Evolutionary conservation across 2,888 invertebrate genomes (phyloP), one percentile per base, ranked within the genome.

Genomic region (Rhagium mordax): DNA sequence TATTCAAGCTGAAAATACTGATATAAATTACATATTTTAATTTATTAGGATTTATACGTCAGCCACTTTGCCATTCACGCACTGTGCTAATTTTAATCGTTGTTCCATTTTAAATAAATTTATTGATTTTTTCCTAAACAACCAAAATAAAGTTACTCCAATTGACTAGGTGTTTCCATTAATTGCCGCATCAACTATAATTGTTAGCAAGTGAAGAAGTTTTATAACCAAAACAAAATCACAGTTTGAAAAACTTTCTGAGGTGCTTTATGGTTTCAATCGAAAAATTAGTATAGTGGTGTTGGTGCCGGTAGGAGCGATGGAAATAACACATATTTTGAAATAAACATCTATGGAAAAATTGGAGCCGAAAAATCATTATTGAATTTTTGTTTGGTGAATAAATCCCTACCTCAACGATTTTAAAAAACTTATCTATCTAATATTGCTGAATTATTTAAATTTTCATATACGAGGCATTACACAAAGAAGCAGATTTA

Each of bases 61-160:
- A 55, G n/a, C n/a, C 55, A 55, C 21, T 41, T 55, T 18, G 24
- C 24, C 7, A 13, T n/a, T 20, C 55, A 55, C 55, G 55, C 55
- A 55, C 51, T n/a, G 55, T 55, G 13, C 55, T 20, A 24, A 24
- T 55, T 55, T 51, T 55, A 21, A 55, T 21, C 24, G n/a, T 41
- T n/a, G 41, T 41, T n/a, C 3, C 41, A 41, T 41, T 41, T 41
- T 41, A n/a, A 41, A 41, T n/a, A 41, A 41, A 10, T 41, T 41
- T 41, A 41, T 41, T 41, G 41, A 41, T 41, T n/a, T n/a, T 41
- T 10, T 41, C 13, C 41, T 4, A 4, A 3, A 13, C 1, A 24
- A 24, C 6, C 6, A n/a, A n/a, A n/a, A n/a, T 1, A 41, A 41
- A 13, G 13, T n/a, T 41, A n/a, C 41, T 3, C 1, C n/a, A n/a